Base-by-base conservation (phyloP, 1,140 invertebrate species). In the Dendrolimus punctatus region DNA sequence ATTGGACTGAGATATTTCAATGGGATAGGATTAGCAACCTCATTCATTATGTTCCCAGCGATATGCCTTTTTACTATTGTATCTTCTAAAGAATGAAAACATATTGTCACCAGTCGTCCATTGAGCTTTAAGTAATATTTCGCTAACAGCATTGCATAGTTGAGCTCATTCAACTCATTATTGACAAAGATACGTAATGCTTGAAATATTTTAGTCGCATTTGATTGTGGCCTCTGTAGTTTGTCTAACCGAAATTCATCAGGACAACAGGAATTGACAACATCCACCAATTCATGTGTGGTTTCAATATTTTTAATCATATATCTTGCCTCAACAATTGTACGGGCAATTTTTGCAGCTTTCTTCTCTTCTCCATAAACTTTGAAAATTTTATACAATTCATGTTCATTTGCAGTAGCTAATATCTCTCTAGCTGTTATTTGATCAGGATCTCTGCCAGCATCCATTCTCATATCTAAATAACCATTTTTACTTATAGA, bases 391-490 rank as follows among this genome's bases (percentile, higher is more conserved):
- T 91, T 91, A 46, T 88, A 91, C 3, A 99, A 87, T 77, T 96
- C 93, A 42, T 89, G 84, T 79, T 96, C 95, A 60, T 93, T 91
- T 0, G 94, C 90, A 55, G 90, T 89, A 6, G 94, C 93, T 42
- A 99, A 80, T 10, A 99, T 92, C 85, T 99, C 95, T 38, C 93
- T 92, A 42, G 95, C 97, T 39, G 94, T 96, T 8, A 94, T 91
- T 66, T 91, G 88, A 45, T 92, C 88, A 9, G 91, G 88, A 74
- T 88, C 92, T 66, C 93, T 89, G 39, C 89, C 83, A 3, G 92
- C 91, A 88, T 98, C 95, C 97, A 99, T 99, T 76, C 97, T 89
- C 97, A 99, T 99, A 75, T 99, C 98, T 47, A 99, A 88, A 6
- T 93, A 94, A 0, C 95, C 96, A 89, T 98, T 90, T 73, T 91